A percentile compares a stretch with the other conserved stretches of the same genome.
Conservation (phyloP, 2,113 vertebrate genomes). For the Actinemys pallida region DNA sequence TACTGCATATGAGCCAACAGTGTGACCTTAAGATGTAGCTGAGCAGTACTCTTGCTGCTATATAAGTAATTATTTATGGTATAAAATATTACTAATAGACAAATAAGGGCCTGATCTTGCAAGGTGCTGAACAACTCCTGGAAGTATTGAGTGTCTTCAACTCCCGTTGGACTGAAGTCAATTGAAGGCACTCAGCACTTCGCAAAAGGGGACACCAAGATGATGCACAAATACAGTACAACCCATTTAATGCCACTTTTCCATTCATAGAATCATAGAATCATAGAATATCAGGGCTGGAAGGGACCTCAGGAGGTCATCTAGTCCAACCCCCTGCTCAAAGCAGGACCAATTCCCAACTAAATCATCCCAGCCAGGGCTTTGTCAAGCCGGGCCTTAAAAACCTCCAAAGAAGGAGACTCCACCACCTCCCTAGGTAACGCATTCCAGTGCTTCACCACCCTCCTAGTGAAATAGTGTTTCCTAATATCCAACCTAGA, state of each 20-base stretch:
- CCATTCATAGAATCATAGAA: fast-evolving
- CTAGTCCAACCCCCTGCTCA: no score
- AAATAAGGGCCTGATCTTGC: not conserved
- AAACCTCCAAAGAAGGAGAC: no score
- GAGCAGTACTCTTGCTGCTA: constrained; percentile 16
- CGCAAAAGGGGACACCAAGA: no score
- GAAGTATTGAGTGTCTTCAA: not conserved
- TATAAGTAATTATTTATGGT: not conserved
- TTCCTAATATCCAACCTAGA: no score
- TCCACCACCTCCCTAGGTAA: no score
- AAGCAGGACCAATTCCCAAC: no score
- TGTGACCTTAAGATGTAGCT: not conserved
- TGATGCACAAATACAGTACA: not conserved
- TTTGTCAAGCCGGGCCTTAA: no score
- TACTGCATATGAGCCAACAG: not conserved
- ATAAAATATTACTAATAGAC: not conserved
- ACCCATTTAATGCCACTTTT: not conserved
- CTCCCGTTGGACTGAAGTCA: not conserved
- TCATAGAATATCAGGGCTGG: no score
- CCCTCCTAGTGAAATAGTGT: no score
- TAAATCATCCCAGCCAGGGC: no score
- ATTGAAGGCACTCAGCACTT: not conserved
- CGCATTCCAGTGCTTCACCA: no score
- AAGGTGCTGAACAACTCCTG: not conserved
- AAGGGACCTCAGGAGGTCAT: no score